Percentiles rank a stretch among this genome's conserved stretches.
Evolutionary conservation across 1,140 invertebrate species (phyloP).

Genomic region (Choristoneura fumiferana): DNA sequence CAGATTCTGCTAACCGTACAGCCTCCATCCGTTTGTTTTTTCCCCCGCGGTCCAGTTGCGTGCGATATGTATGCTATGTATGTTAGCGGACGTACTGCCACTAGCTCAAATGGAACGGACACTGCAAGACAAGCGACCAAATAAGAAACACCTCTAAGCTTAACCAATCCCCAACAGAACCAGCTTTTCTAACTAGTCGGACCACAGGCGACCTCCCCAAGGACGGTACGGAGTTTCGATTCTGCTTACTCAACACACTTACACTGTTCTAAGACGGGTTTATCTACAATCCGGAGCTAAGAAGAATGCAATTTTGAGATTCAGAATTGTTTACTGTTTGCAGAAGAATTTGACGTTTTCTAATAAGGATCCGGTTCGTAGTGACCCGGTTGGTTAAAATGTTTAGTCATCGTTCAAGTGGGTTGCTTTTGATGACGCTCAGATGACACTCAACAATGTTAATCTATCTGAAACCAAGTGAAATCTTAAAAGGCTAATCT

Average conservation of each 20-base stretch:
- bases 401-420: slow-evolving; percentile 13
- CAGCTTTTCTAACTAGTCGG: slow-evolving; percentile 7
- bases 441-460: no score
- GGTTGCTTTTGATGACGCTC: background rate
- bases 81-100: slow-evolving; percentile 64
- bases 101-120: slow-evolving; percentile 68
- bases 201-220: slow-evolving; percentile 56
- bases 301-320: slow-evolving; percentile 24
- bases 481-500: background rate
- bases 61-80: slow-evolving; percentile 73
- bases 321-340: slow-evolving; percentile 15
- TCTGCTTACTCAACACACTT: slow-evolving; percentile 54
- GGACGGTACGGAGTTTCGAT: slow-evolving; percentile 62
- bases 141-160: slow-evolving; percentile 36
- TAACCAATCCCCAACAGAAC: slow-evolving; percentile 22
- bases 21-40: slow-evolving; percentile 67
- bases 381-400: slow-evolving; percentile 8
- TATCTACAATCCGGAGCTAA: slow-evolving; percentile 55
- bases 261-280: slow-evolving; percentile 51
- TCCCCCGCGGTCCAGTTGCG: slow-evolving; percentile 59
- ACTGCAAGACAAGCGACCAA: slow-evolving; percentile 36
- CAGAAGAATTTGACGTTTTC: slow-evolving; percentile 11
- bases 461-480: no score
- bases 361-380: slow-evolving; percentile 10
- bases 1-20: slow-evolving; percentile 32